phyloP scores from a whole-genome alignment of 2,888 invertebrate species.

The Leucophora obtusa region DNA sequence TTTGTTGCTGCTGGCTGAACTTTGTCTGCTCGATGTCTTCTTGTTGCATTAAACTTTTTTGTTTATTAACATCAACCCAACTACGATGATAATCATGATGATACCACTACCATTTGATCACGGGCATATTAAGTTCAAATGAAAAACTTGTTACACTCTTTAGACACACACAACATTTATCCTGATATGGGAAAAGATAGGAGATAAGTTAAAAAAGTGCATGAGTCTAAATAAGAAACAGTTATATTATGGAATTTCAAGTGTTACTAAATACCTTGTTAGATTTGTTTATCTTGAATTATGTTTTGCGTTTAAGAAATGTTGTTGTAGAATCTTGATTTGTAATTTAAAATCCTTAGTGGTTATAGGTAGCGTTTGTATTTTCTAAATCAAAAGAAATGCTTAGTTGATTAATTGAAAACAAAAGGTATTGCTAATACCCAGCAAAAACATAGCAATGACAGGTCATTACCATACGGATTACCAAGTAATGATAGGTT shows the following conservation, averaged over 20 bases:
- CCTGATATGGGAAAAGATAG: slow-evolving; percentile 34
- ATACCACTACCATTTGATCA: slow-evolving; percentile 38
- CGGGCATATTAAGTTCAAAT: slow-evolving; percentile 52
- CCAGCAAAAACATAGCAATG: too few relatives aligned
- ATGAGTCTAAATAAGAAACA: slow-evolving; percentile 25
- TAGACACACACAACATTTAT: slow-evolving; percentile 19
- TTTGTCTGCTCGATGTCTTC: slow-evolving; percentile 52
- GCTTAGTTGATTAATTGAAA: background rate
- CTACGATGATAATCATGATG: slow-evolving; percentile 26
- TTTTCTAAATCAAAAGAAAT: background rate
- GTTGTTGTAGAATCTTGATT: background rate
- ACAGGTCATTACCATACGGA: too few relatives aligned
- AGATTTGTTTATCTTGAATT: background rate
- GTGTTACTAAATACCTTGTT: slow-evolving; percentile 28
- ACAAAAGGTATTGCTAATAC: background rate
- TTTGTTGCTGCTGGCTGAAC: slow-evolving; percentile 37
- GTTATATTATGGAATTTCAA: slow-evolving; percentile 30
- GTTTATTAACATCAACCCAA: slow-evolving; percentile 31
- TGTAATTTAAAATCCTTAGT: background rate
- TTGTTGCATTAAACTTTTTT: slow-evolving; percentile 30
- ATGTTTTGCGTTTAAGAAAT: background rate
- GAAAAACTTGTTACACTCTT: slow-evolving; percentile 49
- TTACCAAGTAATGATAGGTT: too few relatives aligned
- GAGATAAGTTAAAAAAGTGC: slow-evolving; percentile 21
- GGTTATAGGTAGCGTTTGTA: background rate